A percentile compares a stretch with the other conserved stretches of the same genome.
phyloP scores from a whole-genome alignment of 2,797 vertebrate genomes.

The Poecilia gillii region DNA sequence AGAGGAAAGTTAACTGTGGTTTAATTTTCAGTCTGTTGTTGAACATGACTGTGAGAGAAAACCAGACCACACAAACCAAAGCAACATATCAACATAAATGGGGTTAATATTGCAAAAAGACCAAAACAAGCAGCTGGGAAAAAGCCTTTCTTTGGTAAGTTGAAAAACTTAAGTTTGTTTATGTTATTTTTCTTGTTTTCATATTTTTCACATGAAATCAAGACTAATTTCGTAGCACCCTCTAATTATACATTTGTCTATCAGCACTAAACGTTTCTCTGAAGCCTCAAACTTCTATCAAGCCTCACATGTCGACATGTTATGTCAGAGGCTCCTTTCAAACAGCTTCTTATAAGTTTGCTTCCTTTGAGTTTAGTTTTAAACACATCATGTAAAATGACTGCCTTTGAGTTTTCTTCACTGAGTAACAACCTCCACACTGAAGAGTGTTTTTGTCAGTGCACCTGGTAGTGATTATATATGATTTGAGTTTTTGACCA shows the following conservation, averaged over 20 bases:
- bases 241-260: neutral
- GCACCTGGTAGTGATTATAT: neutral
- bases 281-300: neutral
- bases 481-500: neutral
- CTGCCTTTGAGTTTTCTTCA: neutral
- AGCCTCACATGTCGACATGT: neutral
- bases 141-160: neutral
- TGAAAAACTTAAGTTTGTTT: neutral
- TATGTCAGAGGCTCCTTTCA: neutral
- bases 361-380: neutral
- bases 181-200: neutral
- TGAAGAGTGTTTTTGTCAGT: neutral
- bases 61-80: neutral
- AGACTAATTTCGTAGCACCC: neutral
- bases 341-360: neutral
- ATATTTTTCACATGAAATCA: neutral
- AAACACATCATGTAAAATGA: neutral
- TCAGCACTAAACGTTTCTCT: too few relatives aligned
- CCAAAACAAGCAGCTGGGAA: neutral
- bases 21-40: neutral
- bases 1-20: neutral
- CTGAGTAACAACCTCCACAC: neutral
- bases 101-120: neutral
- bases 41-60: neutral
- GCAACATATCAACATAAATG: neutral